Conservation (phyloP, 2,888 invertebrate species). For the Agrochola lychnidis region DNA sequence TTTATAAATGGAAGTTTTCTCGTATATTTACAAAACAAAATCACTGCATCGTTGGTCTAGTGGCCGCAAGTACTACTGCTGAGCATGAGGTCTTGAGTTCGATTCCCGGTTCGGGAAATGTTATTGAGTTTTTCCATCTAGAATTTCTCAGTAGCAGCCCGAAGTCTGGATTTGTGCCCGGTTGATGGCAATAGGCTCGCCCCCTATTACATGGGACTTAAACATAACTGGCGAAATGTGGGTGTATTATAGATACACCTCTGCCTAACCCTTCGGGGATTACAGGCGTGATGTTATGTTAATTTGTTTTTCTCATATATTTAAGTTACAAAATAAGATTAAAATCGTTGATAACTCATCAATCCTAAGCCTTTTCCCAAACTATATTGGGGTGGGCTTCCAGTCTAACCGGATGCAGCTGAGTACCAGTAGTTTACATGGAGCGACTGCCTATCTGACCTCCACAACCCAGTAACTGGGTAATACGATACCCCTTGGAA, state of each 20-base stretch:
- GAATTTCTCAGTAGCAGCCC: background rate
- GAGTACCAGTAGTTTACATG: no score
- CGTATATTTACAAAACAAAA: slow-evolving; percentile 30
- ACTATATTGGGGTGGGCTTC: no score
- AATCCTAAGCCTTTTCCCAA: no score
- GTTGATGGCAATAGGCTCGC: background rate
- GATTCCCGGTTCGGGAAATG: background rate
- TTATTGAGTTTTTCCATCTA: background rate
- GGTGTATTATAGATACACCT: background rate
- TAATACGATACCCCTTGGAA: no score
- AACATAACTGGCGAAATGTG: background rate
- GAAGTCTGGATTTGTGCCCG: background rate
- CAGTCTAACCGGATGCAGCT: no score
- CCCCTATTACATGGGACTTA: background rate
- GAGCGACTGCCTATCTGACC: no score
- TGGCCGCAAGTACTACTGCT: background rate
- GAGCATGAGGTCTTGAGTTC: background rate
- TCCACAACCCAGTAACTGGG: no score
- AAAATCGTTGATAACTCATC: slow-evolving; percentile 16
- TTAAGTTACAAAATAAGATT: slow-evolving; percentile 25
- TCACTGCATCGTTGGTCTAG: background rate
- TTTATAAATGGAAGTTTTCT: no score
- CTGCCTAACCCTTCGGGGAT: background rate
- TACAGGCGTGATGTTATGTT: background rate
- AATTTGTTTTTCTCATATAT: background rate